Evolutionary conservation across 2,113 vertebrate genomes (phyloP).

Genomic region (Pyxicephalus adspersus): DNA sequence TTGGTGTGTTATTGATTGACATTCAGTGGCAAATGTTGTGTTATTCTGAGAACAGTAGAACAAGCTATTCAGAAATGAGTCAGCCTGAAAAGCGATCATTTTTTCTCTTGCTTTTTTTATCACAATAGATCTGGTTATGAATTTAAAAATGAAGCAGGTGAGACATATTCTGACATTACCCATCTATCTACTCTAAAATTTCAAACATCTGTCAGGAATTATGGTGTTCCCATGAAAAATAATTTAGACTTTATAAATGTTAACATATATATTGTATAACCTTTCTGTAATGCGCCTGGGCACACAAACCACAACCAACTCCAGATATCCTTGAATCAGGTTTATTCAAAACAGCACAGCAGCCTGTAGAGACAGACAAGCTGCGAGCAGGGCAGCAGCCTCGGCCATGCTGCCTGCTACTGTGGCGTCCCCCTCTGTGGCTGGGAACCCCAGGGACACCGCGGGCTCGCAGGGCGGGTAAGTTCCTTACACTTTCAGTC

Average conservation of each 20-base stretch:
- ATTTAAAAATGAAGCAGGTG: background rate
- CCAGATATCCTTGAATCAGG: too few relatives aligned
- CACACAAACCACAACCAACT: too few relatives aligned
- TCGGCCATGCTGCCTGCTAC: too few relatives aligned
- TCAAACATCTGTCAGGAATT: background rate
- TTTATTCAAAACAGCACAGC: too few relatives aligned
- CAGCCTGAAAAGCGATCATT: constrained; percentile 29
- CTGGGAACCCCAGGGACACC: too few relatives aligned
- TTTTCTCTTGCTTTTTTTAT: constrained; percentile 21
- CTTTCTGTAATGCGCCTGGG: too few relatives aligned
- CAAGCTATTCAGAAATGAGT: constrained; percentile 23
- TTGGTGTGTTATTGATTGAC: constrained; percentile 51
- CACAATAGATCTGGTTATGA: constrained; percentile 23
- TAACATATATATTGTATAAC: background rate
- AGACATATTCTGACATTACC: constrained; percentile 1
- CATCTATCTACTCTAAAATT: background rate
- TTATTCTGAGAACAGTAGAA: constrained; percentile 38
- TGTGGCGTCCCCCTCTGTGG: too few relatives aligned
- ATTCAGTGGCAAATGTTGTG: constrained; percentile 29
- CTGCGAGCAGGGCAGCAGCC: too few relatives aligned
- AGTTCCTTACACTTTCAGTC: too few relatives aligned
- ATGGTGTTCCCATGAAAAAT: background rate
- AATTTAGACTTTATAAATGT: background rate
- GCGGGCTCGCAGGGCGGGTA: too few relatives aligned
- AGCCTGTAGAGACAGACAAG: too few relatives aligned